Evolutionary conservation across 2,113 vertebrate species (phyloP).

Genomic region (Oreochromis tanganicae): DNA sequence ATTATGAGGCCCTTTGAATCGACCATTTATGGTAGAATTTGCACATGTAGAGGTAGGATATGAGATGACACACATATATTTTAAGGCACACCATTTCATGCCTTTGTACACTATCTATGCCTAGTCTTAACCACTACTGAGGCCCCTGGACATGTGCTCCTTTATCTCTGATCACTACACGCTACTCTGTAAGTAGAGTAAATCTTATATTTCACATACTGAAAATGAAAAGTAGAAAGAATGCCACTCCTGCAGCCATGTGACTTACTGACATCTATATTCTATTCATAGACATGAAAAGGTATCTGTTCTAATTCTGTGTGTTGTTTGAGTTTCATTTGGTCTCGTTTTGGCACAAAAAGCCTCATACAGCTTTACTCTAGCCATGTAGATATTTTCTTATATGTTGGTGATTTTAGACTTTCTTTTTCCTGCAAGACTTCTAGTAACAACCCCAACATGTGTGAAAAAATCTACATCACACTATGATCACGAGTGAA

Average conservation of each 20-base stretch:
- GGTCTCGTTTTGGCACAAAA: not conserved
- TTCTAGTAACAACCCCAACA: not conserved
- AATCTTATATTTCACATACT: not conserved
- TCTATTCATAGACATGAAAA: not conserved
- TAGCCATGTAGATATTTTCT: not conserved
- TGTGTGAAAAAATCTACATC: not conserved
- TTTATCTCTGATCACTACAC: constrained; percentile 3
- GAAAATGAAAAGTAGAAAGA: not conserved
- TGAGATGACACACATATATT: not conserved
- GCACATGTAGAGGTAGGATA: not conserved
- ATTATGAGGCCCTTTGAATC: not conserved
- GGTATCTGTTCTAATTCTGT: not conserved
- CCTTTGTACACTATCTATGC: not conserved
- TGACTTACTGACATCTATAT: not conserved
- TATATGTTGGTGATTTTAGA: not conserved
- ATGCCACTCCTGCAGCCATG: not conserved
- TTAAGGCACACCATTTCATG: not conserved
- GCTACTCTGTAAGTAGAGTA: not conserved
- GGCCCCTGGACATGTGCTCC: not conserved
- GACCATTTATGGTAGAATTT: not conserved
- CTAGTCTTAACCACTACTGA: not conserved
- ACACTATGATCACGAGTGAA: not conserved
- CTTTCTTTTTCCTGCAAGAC: not conserved
- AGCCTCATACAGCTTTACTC: not conserved
- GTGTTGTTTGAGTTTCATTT: not conserved